These are phyloP conservation scores for Troglohyphantes excavatus DNA, from an alignment of 2,888 invertebrate species.

Conservation along the genomic window DNA sequence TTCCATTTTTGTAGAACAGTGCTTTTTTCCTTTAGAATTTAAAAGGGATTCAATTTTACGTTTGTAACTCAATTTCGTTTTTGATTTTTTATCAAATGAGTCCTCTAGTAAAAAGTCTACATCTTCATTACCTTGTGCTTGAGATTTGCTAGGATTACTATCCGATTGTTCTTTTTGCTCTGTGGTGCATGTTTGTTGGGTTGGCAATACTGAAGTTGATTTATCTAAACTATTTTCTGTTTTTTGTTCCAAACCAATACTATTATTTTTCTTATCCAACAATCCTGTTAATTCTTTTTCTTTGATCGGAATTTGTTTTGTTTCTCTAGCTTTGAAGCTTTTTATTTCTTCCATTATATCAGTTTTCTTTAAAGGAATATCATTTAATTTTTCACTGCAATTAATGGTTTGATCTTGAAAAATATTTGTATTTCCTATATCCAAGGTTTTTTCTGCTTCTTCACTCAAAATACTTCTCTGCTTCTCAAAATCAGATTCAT, in stretches of 20 bases:
- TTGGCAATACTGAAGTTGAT: neutral
- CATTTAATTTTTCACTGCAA: neutral
- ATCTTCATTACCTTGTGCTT: neutral
- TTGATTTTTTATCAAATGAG: conserved; percentile 21
- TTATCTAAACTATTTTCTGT: neutral
- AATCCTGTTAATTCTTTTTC: neutral
- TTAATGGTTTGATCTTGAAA: neutral
- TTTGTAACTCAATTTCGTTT: conserved; percentile 24
- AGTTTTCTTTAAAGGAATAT: neutral
- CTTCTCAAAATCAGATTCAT: neutral
- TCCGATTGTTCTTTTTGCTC: neutral
- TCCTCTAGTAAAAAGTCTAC: conserved; percentile 62
- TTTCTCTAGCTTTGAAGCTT: neutral
- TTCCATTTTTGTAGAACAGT: neutral
- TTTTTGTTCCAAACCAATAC: neutral
- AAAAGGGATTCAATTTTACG: conserved; percentile 62
- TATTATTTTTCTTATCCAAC: neutral
- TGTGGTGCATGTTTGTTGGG: neutral
- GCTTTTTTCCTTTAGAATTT: conserved; percentile 35
- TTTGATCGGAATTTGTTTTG: neutral
- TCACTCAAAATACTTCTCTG: neutral
- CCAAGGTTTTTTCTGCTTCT: neutral
- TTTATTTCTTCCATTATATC: neutral
- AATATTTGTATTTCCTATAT: neutral
- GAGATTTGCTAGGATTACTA: neutral